Conservation (phyloP, 2,113 vertebrate genomes). For the Rousettus leschenaultii region DNA sequence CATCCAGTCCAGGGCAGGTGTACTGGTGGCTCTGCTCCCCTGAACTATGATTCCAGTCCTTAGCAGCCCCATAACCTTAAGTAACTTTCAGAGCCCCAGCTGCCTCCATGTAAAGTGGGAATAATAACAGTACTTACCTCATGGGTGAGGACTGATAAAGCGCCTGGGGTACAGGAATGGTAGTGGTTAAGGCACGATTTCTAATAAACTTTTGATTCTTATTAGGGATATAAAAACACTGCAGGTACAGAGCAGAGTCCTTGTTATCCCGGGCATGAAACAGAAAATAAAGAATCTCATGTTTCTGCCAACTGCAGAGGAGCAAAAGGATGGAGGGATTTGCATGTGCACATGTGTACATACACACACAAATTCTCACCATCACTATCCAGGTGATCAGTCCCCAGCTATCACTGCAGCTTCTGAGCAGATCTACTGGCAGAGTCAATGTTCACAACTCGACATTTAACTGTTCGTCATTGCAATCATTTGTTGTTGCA, state of each 20-base stretch:
- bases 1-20: background rate
- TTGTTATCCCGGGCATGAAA: background rate
- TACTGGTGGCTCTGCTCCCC: background rate
- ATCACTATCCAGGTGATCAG: background rate
- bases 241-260: background rate
- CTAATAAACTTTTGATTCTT: background rate
- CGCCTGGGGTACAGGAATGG: background rate
- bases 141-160: background rate
- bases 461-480: background rate
- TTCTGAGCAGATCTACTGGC: background rate
- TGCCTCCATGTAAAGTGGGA: background rate
- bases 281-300: background rate
- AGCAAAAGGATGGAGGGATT: background rate
- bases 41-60: background rate
- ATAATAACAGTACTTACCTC: background rate
- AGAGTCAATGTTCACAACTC: background rate
- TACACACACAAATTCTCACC: background rate
- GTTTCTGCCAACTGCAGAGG: background rate
- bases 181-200: background rate
- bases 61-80: background rate
- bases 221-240: background rate
- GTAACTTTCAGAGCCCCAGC: background rate
- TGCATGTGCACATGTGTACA: rapidly evolving
- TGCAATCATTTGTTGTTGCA: background rate
- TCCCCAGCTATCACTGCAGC: background rate